Base-by-base conservation (phyloP, 2,797 vertebrate species). In the Chiloscyllium punctatum region DNA sequence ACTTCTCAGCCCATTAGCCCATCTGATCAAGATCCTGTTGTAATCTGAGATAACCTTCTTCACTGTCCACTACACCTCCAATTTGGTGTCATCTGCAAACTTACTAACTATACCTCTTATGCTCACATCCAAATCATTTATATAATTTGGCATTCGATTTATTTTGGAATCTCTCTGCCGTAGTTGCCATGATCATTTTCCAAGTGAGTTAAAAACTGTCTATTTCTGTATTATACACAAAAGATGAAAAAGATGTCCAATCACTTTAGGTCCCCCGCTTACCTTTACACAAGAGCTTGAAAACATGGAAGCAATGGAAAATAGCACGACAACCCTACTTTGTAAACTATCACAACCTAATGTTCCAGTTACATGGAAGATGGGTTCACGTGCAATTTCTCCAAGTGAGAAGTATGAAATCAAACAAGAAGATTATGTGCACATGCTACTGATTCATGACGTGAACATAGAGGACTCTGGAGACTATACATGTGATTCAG, bases 391-490 rank as follows among this genome's bases (percentile, higher is more conserved):
- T 74, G 84, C 95, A 9, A 96, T 98, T 86, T 96, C 57, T 95
- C 86, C 92, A 48, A 96, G 96, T 95, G 96, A 96, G 79, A 97
- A 97, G 96, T 96, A 97, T 18, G 91, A 96, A 96, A 98, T 98
- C 97, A 98, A 97, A 96, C 97, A 97, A 96, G 96, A 96, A 30
- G 98, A 98, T 79, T 96, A 96, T 69, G 96, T 97, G 92, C 98
- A 98, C 96, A 98, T 98, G 95, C 97, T 99, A 96, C 90, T 97
- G 95, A 98, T 99, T 96, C 97, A 51, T 97, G 98, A 97, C 96
- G 97, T 98, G 33, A 98, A 98, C 15, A 96, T 97, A 1, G 97
- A 97, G 1, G 98, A 99, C 94, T 97, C 98, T 0, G 98, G 98
- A 95, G 98, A 98, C 62, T 98, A 99, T 95, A 97, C 96, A 0